Percentiles rank a stretch among this genome's conserved stretches.
Evolutionary conservation across 2,797 vertebrate genomes (phyloP).

Genomic region (Hydrophis major): DNA sequence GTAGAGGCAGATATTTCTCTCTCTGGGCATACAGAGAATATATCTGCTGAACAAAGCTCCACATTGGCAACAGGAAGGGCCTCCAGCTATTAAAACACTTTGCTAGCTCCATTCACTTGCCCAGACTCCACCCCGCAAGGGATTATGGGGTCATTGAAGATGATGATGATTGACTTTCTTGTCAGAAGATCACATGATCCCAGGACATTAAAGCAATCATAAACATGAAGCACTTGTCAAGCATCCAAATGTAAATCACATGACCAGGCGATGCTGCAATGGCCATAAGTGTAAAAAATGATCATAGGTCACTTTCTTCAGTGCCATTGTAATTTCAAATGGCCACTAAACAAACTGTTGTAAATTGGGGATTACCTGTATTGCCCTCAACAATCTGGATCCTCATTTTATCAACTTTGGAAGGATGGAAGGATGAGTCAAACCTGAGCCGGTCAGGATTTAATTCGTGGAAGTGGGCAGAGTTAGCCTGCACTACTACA

Average conservation of each 20-base stretch:
- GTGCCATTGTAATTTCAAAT: neutral
- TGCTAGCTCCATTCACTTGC: no score
- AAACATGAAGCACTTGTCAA: neutral
- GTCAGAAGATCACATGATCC: neutral
- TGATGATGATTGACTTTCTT: neutral
- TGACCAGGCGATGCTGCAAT: neutral
- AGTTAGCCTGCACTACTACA: neutral
- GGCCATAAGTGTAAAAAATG: neutral
- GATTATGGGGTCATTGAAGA: no score
- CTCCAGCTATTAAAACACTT: no score
- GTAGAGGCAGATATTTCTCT: no score
- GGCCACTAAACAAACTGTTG: neutral
- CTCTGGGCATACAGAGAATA: no score
- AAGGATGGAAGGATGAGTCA: neutral
- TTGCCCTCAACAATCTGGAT: neutral
- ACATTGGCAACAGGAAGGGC: no score
- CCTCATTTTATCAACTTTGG: neutral
- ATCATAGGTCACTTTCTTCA: neutral
- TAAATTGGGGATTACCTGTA: neutral
- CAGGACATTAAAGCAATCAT: neutral
- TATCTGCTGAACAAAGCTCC: no score
- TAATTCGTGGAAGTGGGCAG: neutral
- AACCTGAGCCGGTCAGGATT: neutral
- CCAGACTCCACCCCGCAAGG: no score
- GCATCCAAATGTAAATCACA: neutral